phyloP scores from a whole-genome alignment of 1,140 invertebrate genomes.

The Drosophila paulistorum region DNA sequence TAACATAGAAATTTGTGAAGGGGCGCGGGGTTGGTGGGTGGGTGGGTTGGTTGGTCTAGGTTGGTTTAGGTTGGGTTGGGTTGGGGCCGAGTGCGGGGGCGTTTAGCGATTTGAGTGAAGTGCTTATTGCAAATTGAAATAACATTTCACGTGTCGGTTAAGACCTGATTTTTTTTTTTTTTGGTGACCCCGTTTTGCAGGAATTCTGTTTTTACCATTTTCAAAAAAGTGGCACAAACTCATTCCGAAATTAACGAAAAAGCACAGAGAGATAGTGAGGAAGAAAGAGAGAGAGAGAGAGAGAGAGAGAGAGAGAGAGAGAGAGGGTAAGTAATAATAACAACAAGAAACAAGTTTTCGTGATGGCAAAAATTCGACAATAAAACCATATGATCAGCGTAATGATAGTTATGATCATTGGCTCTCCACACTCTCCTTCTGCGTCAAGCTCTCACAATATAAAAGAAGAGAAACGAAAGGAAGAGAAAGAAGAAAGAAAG shows the following conservation, averaged over 20 bases:
- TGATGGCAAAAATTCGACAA: constrained; percentile 74
- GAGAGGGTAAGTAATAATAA: constrained; percentile 5
- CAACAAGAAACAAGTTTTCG: constrained; percentile 63
- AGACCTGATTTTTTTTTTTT: constrained; percentile 33
- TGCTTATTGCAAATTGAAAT: constrained; percentile 14
- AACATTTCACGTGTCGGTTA: constrained; percentile 38
- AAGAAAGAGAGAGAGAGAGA: constrained; percentile 31
- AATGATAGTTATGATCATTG: constrained; percentile 80
- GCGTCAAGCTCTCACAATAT: constrained; percentile 18
- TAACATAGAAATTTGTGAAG: constrained; percentile 48
- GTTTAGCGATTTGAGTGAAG: not conserved
- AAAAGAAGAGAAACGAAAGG: constrained; percentile 16
- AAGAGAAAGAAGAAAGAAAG: not conserved
- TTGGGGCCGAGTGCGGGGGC: not conserved
- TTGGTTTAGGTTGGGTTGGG: constrained; percentile 5
- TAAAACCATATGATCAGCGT: constrained; percentile 79
- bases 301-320: constrained; percentile 26
- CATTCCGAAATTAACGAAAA: constrained; percentile 60
- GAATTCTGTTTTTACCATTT: constrained; percentile 55
- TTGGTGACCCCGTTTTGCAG: constrained; percentile 72
- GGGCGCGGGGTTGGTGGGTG: not conserved
- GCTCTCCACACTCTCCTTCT: constrained; percentile 25
- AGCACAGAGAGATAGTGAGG: constrained; percentile 25
- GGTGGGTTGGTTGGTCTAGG: not conserved
- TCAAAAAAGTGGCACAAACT: constrained; percentile 76